Conservation (phyloP, 2,113 vertebrate genomes). For the Tenebrosternarchus preto region DNA sequence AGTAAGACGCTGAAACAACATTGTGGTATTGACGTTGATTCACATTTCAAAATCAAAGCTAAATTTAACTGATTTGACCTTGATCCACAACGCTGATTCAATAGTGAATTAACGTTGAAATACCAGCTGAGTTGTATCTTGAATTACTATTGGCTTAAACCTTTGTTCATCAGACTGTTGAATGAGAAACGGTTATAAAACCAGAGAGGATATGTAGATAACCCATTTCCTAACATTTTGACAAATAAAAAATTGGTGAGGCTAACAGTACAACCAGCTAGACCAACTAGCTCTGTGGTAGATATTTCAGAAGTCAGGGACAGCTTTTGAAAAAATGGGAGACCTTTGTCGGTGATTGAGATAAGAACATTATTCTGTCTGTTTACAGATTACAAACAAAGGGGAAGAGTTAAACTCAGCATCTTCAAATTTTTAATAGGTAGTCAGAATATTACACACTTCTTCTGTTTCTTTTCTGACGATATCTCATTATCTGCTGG, state of each 20-base stretch:
- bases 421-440: conserved; percentile 39
- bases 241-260: conserved; percentile 15
- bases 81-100: no score
- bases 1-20: no score
- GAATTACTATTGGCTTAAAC: background rate
- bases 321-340: background rate
- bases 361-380: conserved; percentile 7
- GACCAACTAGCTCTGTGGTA: background rate
- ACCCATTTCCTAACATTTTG: conserved; percentile 7
- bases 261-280: conserved; percentile 17
- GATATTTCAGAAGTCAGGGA: conserved; percentile 19
- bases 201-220: background rate
- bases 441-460: conserved; percentile 26
- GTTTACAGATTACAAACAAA: conserved; percentile 5
- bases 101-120: no score
- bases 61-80: no score
- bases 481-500: conserved; percentile 30
- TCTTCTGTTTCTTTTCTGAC: conserved; percentile 20
- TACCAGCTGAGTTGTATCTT: no score
- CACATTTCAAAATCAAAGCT: no score
- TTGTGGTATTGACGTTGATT: no score
- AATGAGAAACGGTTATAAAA: background rate
- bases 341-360: conserved; percentile 7
- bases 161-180: background rate
- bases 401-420: conserved; percentile 1